Percentiles rank a stretch among this genome's conserved stretches.
These are phyloP conservation scores for Naso thynnoides DNA, from an alignment of 2,797 vertebrate genomes.

Conservation along the genomic window DNA sequence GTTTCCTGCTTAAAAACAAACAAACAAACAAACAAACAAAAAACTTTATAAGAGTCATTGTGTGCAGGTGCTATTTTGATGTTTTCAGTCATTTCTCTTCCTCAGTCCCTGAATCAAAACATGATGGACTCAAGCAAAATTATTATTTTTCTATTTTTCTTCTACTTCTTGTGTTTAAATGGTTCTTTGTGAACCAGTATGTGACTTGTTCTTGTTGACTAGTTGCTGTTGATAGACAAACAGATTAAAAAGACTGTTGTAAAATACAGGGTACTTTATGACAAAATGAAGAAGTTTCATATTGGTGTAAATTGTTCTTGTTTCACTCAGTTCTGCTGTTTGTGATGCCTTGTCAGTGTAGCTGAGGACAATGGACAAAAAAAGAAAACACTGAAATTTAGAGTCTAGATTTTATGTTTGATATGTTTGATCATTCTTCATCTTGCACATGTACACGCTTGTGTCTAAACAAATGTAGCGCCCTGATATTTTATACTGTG, in stretches of 20 bases:
- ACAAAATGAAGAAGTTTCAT: conserved; percentile 38
- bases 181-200: conserved; percentile 54
- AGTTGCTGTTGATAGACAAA: conserved; percentile 32
- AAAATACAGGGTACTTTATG: conserved; percentile 60
- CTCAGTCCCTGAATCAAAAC: conserved; percentile 20
- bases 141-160: conserved; percentile 78
- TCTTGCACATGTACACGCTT: conserved; percentile 69
- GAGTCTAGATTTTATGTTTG: conserved; percentile 54
- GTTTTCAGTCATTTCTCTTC: conserved; percentile 26
- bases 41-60: conserved; percentile 14
- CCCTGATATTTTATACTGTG: conserved; percentile 71
- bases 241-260: conserved; percentile 45
- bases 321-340: conserved; percentile 56
- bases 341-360: conserved; percentile 73
- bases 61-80: conserved; percentile 27
- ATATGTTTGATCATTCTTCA: conserved; percentile 58
- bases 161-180: conserved; percentile 55
- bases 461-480: conserved; percentile 71
- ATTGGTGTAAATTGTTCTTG: conserved; percentile 57
- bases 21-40: too few species aligned
- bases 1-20: conserved; percentile 43
- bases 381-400: conserved; percentile 51
- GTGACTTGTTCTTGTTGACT: conserved; percentile 42
- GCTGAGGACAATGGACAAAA: conserved; percentile 42
- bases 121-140: conserved; percentile 47